Conservation (phyloP, 2,113 vertebrate genomes). For the Nothoprocta pentlandii region DNA sequence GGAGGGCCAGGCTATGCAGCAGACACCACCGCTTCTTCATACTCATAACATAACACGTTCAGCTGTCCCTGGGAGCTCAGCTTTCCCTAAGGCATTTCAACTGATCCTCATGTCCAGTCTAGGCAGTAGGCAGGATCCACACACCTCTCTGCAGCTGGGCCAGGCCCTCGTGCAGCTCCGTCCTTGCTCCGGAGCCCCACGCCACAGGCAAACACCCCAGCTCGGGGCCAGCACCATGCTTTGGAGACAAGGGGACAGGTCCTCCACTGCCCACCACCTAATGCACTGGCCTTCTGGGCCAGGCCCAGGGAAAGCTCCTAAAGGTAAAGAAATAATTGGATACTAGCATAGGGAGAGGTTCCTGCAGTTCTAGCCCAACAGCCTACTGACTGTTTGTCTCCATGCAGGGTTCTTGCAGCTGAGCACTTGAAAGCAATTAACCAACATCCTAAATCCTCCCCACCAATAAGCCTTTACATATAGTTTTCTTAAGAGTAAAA, state of each 20-base stretch:
- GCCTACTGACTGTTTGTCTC: background rate
- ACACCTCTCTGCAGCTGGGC: background rate
- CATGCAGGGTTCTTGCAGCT: background rate
- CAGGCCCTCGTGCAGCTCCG: background rate
- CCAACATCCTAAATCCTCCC: constrained; percentile 68
- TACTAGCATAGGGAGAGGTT: background rate
- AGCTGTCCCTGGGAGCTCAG: background rate
- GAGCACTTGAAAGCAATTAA: constrained; percentile 73
- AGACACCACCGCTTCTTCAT: background rate
- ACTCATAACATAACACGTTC: rapidly evolving
- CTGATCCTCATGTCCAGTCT: background rate
- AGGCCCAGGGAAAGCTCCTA: background rate
- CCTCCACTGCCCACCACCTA: background rate
- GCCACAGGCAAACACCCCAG: background rate
- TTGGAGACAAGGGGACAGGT: background rate
- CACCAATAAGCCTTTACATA: constrained; percentile 24
- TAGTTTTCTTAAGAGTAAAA: constrained; percentile 69
- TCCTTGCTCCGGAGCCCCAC: background rate
- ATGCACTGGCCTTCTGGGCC: background rate
- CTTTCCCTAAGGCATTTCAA: background rate
- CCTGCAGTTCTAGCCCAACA: background rate
- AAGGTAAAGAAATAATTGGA: background rate
- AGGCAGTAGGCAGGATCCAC: background rate
- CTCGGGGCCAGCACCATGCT: background rate
- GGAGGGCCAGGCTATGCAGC: background rate